These are phyloP conservation scores for Amphipyra tragopoginis DNA, from an alignment of 2,888 invertebrate genomes.

Conservation along the genomic window DNA sequence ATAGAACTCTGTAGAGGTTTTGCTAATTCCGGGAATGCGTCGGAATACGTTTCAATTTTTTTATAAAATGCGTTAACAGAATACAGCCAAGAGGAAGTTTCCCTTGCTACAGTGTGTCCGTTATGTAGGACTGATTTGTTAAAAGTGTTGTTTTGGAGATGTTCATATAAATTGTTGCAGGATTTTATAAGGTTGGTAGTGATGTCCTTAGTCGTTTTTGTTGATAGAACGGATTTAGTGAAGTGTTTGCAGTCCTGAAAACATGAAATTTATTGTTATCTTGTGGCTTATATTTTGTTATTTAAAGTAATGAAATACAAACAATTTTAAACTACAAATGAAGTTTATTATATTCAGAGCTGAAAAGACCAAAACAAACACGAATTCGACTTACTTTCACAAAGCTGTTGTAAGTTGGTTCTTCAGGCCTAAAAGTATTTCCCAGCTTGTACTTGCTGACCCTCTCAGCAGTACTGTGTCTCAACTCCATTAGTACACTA, in stretches of 20 bases:
- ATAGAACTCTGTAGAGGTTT: slow-evolving; percentile 93
- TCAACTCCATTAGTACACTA: slow-evolving; percentile 76
- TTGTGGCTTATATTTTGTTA: no score
- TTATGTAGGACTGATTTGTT: slow-evolving; percentile 59
- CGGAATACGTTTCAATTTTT: slow-evolving; percentile 89
- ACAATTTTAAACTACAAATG: no score
- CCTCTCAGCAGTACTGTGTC: slow-evolving; percentile 74
- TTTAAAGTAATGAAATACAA: no score
- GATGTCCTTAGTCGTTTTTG: slow-evolving; percentile 71
- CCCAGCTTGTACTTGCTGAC: slow-evolving; percentile 86
- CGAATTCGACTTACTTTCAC: slow-evolving; percentile 81
- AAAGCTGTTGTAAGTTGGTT: slow-evolving; percentile 86
- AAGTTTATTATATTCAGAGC: no score
- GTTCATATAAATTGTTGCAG: slow-evolving; percentile 66
- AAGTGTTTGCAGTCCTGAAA: slow-evolving; percentile 87
- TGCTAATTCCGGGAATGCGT: slow-evolving; percentile 94
- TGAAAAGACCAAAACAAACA: not conserved
- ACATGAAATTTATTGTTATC: slow-evolving; percentile 9
- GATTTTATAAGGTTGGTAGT: slow-evolving; percentile 66
- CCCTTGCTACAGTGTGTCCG: slow-evolving; percentile 76
- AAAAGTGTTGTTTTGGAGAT: slow-evolving; percentile 52
- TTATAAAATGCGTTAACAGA: slow-evolving; percentile 89
- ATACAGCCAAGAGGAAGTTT: slow-evolving; percentile 86
- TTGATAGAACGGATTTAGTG: slow-evolving; percentile 79
- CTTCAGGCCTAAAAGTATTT: slow-evolving; percentile 88